Conservation (phyloP, 2,888 invertebrate genomes). For the Deilephila elpenor region DNA sequence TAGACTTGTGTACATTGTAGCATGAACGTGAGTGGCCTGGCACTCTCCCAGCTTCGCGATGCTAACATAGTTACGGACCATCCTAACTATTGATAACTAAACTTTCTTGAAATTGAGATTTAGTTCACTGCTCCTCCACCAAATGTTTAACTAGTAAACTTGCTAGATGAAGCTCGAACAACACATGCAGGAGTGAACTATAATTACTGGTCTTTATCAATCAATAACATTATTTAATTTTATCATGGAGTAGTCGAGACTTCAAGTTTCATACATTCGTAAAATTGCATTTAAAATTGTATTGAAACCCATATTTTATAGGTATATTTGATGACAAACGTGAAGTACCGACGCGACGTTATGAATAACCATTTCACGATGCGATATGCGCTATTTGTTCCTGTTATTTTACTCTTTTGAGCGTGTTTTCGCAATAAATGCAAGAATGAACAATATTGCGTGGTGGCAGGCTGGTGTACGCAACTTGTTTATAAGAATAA, state of each 20-base stretch:
- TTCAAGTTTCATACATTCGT: too few relatives aligned
- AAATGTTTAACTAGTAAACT: conserved; percentile 16
- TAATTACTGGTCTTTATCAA: background rate
- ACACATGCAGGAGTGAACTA: background rate
- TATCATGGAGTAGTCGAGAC: too few relatives aligned
- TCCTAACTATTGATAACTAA: conserved; percentile 40
- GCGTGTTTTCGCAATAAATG: background rate
- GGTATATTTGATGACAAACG: too few relatives aligned
- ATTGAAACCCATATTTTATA: too few relatives aligned
- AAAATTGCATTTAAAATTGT: too few relatives aligned
- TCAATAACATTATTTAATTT: too few relatives aligned
- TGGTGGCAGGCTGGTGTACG: background rate
- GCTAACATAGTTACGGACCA: conserved; percentile 22
- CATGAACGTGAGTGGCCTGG: conserved; percentile 5
- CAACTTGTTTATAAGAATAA: conserved; percentile 42
- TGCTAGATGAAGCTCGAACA: background rate
- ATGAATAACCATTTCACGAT: too few relatives aligned
- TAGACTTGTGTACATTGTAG: background rate
- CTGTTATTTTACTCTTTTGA: too few relatives aligned
- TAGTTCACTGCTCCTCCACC: conserved; percentile 28
- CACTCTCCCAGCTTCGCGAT: background rate
- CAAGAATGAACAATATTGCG: background rate
- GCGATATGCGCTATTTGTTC: too few relatives aligned
- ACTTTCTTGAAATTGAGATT: conserved; percentile 41
- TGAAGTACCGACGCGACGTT: too few relatives aligned